These are phyloP conservation scores for Hippopotamyrus pictus DNA, from an alignment of 2,797 vertebrate species.

Conservation along the genomic window DNA sequence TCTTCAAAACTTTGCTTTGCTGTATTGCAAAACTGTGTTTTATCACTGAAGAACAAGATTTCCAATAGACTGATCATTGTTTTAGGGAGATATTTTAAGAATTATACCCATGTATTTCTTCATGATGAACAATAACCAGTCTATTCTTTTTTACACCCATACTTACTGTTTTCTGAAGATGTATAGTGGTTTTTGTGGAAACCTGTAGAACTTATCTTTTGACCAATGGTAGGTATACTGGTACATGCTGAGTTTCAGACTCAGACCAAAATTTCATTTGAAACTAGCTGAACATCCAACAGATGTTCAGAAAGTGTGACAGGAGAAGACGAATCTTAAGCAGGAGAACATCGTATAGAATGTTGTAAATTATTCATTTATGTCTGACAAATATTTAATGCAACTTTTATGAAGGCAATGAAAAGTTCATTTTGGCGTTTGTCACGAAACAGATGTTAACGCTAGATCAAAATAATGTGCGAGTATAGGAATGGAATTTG, in stretches of 20 bases:
- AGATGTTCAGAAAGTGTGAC: not conserved
- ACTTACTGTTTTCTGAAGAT: not conserved
- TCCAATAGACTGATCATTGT: not conserved
- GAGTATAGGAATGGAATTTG: not conserved
- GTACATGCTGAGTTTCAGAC: not conserved
- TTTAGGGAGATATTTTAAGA: not conserved
- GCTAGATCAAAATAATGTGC: not conserved
- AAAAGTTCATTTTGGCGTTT: not conserved
- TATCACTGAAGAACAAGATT: not conserved
- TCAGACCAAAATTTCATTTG: not conserved
- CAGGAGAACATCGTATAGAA: not conserved
- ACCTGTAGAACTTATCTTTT: not conserved
- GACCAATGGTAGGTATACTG: not conserved
- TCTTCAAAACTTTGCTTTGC: not conserved
- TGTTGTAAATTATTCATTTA: slow-evolving; percentile 5
- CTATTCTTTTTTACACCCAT: not conserved
- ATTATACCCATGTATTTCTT: not conserved
- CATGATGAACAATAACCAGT: not conserved
- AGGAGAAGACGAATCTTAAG: not conserved
- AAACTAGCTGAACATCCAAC: not conserved
- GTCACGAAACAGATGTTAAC: not conserved
- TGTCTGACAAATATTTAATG: not conserved
- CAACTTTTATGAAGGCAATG: not conserved
- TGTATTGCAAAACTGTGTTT: not conserved
- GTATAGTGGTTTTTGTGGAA: not conserved